These are phyloP conservation scores for Platycercus adscitus DNA, from an alignment of 2,113 vertebrate species.

Conservation along the genomic window DNA sequence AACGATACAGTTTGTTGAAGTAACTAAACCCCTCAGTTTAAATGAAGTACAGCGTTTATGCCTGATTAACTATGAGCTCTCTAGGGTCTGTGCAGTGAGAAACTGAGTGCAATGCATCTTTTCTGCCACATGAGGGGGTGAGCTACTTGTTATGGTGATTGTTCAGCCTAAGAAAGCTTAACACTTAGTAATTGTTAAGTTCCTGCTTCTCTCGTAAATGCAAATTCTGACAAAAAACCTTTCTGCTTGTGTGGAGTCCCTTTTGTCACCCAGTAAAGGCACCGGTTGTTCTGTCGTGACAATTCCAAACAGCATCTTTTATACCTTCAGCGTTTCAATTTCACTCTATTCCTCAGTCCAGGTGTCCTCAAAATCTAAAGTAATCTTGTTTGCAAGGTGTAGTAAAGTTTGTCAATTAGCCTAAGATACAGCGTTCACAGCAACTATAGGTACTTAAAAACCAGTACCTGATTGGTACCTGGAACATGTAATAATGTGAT, in stretches of 20 bases:
- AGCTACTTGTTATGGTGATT: neutral
- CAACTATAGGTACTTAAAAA: neutral
- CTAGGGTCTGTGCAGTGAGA: neutral
- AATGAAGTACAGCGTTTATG: neutral
- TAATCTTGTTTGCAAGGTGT: neutral
- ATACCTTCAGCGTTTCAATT: neutral
- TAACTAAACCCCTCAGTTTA: neutral
- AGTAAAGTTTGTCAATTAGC: neutral
- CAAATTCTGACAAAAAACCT: neutral
- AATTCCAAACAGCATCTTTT: neutral
- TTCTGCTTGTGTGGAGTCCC: neutral
- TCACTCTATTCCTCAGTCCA: neutral
- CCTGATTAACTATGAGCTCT: accelerated
- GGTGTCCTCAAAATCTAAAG: neutral
- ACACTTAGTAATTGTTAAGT: neutral
- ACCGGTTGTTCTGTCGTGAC: neutral
- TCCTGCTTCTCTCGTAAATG: neutral
- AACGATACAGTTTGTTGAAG: neutral
- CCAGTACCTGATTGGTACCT: neutral
- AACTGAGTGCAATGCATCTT: neutral
- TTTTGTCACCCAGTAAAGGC: neutral
- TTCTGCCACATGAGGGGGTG: neutral
- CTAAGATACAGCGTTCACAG: neutral
- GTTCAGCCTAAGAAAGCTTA: neutral
- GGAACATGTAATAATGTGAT: neutral